Base-by-base conservation (phyloP, 2,888 invertebrate species). In the Tiliacea citrago region DNA sequence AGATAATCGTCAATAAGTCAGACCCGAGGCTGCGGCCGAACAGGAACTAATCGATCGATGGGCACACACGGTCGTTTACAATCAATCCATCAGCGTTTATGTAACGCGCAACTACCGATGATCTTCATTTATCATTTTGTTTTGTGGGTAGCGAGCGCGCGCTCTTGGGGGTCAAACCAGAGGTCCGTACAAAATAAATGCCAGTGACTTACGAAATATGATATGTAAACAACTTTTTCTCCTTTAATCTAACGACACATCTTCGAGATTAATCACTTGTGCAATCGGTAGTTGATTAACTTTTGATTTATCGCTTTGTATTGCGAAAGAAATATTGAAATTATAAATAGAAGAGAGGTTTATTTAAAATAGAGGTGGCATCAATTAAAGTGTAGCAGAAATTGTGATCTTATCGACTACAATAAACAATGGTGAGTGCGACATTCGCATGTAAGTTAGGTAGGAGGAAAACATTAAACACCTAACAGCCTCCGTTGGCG, bases 31-130 rank as follows among this genome's bases (percentile, higher is more conserved):
- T 91, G 89, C 88, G 91, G 87, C 88, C 81, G 92, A 90, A 92
- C 93, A 94, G 93, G 93, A 94, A 94, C 95, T 96, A 95, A 96
- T 96, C 95, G 95, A 95, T 95, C 93, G 94, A 94, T 93, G 93
- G 91, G 93, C 92, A 92, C 93, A 93, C 93, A 94, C 91, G 92
- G 90, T 90, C 94, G 93, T 94, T 94, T 93, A 96, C 95, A 94
- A 96, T 96, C 96, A 95, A 96, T 96, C 96, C 94, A 96, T 96
- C 96, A 96, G 94, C 93, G 92, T 95, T 94, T 94, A 94, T 94
- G 95, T 95, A 94, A 94, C 93, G 91, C 92, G 91, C 93, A 95
- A 96, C 96, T 96, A 95, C 95, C 93, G 95, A 94, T 92, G 93
- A 92, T 94, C 92, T 94, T 92, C 94, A 96, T 96, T 96, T 95